phyloP scores from a whole-genome alignment of 2,888 invertebrate genomes.

The Tanytarsus gracilentus region DNA sequence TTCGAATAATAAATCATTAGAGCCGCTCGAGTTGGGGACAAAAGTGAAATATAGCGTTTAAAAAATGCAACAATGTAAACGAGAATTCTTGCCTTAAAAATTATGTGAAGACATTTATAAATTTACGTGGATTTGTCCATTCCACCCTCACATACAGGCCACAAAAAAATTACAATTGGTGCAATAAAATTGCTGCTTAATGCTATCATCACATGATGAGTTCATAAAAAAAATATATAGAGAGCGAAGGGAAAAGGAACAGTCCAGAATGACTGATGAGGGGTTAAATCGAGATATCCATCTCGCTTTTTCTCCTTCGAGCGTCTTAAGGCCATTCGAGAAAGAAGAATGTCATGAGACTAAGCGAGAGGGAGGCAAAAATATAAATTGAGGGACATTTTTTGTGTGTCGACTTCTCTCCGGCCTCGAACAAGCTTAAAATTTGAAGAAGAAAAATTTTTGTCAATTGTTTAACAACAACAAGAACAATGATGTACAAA shows the following conservation, averaged over 20 bases:
- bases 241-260: not conserved
- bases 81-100: not conserved
- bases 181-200: not conserved
- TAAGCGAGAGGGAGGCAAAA: not conserved
- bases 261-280: slow-evolving; percentile 24
- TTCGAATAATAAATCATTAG: slow-evolving; percentile 26
- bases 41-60: slow-evolving; percentile 7
- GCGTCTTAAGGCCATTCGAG: not conserved
- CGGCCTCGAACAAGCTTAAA: too few relatives aligned
- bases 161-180: not conserved
- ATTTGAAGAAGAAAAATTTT: too few relatives aligned
- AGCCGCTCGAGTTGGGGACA: slow-evolving; percentile 10
- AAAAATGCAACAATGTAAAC: slow-evolving; percentile 28
- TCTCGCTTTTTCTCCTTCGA: not conserved
- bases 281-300: slow-evolving; percentile 27
- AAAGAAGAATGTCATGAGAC: not conserved
- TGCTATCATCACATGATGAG: slow-evolving; percentile 18
- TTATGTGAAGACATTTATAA: slow-evolving; percentile 15
- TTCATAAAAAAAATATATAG: slow-evolving; percentile 18
- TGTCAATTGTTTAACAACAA: not conserved
- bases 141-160: not conserved
- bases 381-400: slow-evolving; percentile 18
- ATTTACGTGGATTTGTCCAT: slow-evolving; percentile 14
- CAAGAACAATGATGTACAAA: not conserved
- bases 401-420: not conserved